These are phyloP conservation scores for Polyodon spathula DNA, from an alignment of 2,113 vertebrate genomes.

Conservation along the genomic window DNA sequence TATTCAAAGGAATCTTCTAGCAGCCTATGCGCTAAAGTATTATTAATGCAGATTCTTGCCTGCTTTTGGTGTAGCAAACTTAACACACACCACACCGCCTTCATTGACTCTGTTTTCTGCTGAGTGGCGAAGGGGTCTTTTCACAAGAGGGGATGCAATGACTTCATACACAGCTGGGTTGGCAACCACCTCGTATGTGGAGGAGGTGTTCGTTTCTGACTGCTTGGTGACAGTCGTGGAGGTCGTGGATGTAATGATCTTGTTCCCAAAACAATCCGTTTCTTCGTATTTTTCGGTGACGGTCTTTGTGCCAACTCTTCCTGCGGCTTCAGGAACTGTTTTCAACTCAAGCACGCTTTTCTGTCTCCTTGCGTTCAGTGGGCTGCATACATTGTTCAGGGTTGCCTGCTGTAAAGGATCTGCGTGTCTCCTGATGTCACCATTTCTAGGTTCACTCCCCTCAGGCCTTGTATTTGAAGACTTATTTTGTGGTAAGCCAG, in stretches of 20 bases:
- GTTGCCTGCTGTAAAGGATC: conserved; percentile 20
- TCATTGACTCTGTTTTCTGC: conserved; percentile 35
- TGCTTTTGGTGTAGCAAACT: conserved; percentile 23
- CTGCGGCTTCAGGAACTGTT: conserved; percentile 46
- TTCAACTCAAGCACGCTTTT: conserved; percentile 67
- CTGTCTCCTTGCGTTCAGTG: conserved; percentile 46
- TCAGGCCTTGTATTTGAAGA: conserved; percentile 23
- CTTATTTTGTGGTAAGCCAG: conserved; percentile 24
- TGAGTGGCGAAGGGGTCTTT: conserved; percentile 43
- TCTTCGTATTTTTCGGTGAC: conserved; percentile 67
- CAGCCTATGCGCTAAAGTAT: not conserved
- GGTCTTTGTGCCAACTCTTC: conserved; percentile 49
- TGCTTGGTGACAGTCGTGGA: conserved; percentile 64
- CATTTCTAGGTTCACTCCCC: conserved; percentile 36
- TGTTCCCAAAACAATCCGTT: conserved; percentile 62
- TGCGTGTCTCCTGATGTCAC: conserved; percentile 12
- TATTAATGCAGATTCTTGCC: not conserved
- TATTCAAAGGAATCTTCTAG: not conserved
- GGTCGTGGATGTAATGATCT: conserved; percentile 53
- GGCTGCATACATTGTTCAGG: conserved; percentile 20
- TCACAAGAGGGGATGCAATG: conserved; percentile 48
- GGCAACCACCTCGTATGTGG: conserved; percentile 27
- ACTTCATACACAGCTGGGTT: conserved; percentile 39
- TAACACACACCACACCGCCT: conserved; percentile 36
- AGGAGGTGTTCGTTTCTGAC: conserved; percentile 45